phyloP scores from a whole-genome alignment of 2,113 vertebrate genomes.

The Prochilodus magdalenae region DNA sequence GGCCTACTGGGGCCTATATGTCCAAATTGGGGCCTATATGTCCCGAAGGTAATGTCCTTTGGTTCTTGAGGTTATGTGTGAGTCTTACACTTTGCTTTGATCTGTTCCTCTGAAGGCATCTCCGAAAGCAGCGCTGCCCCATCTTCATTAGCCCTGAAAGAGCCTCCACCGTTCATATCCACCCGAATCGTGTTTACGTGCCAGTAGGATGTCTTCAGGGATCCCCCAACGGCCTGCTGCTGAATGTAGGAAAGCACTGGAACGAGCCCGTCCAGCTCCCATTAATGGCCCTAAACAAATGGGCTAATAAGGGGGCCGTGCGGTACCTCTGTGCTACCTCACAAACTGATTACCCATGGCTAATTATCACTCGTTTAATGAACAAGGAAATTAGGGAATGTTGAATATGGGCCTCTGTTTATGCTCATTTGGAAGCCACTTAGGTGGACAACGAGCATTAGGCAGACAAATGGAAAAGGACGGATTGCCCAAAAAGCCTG shows the following conservation, averaged over 20 bases:
- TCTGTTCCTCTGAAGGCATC: background rate
- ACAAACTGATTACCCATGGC: conserved; percentile 69
- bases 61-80: background rate
- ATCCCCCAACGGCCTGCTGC: conserved; percentile 41
- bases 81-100: too few species aligned
- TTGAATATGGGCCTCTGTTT: conserved; percentile 63
- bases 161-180: background rate
- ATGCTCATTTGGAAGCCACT: conserved; percentile 54
- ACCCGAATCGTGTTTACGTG: background rate
- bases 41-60: background rate
- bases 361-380: conserved; percentile 73
- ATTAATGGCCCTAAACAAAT: conserved; percentile 71
- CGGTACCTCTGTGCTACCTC: conserved; percentile 69
- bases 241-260: conserved; percentile 31
- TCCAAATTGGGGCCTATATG: background rate
- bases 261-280: conserved; percentile 46
- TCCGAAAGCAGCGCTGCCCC: background rate
- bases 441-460: conserved; percentile 46
- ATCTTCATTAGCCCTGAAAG: conserved; percentile 5
- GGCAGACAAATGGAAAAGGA: conserved; percentile 43
- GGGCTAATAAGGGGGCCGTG: conserved; percentile 68
- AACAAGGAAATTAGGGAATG: conserved; percentile 66
- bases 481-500: conserved; percentile 29
- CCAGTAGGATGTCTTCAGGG: background rate
- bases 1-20: too few species aligned